A percentile compares a stretch with the other conserved stretches of the same genome.
phyloP scores from a whole-genome alignment of 2,113 vertebrate genomes.

The Lophochroa leadbeateri region DNA sequence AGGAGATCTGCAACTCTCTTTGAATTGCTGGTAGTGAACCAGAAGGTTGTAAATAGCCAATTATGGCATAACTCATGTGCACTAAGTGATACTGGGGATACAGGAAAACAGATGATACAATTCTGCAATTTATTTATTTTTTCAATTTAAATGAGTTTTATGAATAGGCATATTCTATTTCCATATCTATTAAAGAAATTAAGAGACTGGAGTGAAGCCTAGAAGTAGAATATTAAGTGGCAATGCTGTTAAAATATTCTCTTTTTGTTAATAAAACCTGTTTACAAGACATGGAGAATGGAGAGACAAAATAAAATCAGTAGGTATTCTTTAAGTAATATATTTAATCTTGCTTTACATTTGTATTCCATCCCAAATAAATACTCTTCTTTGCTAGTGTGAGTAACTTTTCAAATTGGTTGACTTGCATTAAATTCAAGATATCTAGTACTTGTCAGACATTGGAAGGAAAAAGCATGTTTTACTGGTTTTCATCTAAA shows the following conservation, averaged over 20 bases:
- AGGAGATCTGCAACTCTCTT: neutral
- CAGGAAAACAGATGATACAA: neutral
- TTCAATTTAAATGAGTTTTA: neutral
- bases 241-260: neutral
- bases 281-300: neutral
- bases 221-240: neutral
- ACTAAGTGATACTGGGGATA: neutral
- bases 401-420: neutral
- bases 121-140: neutral
- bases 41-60: neutral
- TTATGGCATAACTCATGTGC: neutral
- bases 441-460: neutral
- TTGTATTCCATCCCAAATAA: neutral
- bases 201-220: neutral
- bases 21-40: neutral
- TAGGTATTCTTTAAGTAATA: neutral
- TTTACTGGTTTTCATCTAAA: neutral
- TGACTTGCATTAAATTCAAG: neutral
- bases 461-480: neutral
- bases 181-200: neutral
- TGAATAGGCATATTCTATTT: neutral
- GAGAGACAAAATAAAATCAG: neutral
- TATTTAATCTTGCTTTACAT: neutral
- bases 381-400: neutral
- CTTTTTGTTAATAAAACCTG: neutral